A percentile compares a stretch with the other conserved stretches of the same genome.
Conservation (phyloP, 1,140 invertebrate species). For the Drosophila sucinea region DNA sequence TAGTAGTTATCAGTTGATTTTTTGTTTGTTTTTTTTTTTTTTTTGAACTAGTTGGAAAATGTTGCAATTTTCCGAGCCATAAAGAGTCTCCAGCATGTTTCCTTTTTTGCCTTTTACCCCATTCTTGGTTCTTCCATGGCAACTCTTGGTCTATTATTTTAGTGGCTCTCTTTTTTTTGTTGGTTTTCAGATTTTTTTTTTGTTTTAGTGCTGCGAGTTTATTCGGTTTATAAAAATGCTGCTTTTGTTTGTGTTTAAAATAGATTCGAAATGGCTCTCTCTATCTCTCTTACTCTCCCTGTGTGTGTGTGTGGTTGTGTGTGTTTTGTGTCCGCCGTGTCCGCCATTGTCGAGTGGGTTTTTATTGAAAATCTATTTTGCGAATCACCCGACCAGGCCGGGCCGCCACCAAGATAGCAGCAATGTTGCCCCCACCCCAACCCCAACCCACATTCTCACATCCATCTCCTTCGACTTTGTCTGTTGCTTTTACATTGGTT, state of each 20-base stretch:
- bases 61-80: not conserved
- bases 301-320: constrained; percentile 32
- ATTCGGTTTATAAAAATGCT: constrained; percentile 55
- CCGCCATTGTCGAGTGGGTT: constrained; percentile 70
- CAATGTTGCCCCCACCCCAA: constrained; percentile 8
- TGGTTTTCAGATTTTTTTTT: constrained; percentile 22
- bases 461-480: constrained; percentile 24
- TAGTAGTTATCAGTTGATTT: no score
- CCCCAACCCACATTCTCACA: not conserved
- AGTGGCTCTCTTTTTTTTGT: constrained; percentile 8
- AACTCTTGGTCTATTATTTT: constrained; percentile 21
- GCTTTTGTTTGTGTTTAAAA: constrained; percentile 75
- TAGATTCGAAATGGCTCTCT: constrained; percentile 68
- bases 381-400: constrained; percentile 49
- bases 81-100: not conserved
- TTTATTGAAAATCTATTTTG: constrained; percentile 81
- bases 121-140: not conserved
- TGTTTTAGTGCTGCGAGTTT: constrained; percentile 27
- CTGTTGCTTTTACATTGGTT: constrained; percentile 50
- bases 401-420: constrained; percentile 12
- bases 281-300: not conserved
- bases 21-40: no score
- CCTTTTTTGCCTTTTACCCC: constrained; percentile 2
- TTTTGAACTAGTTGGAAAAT: no score
- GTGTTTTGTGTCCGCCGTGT: constrained; percentile 52